Evolutionary conservation across 1,140 invertebrate genomes (phyloP).

Genomic region (Coboldia fuscipes): DNA sequence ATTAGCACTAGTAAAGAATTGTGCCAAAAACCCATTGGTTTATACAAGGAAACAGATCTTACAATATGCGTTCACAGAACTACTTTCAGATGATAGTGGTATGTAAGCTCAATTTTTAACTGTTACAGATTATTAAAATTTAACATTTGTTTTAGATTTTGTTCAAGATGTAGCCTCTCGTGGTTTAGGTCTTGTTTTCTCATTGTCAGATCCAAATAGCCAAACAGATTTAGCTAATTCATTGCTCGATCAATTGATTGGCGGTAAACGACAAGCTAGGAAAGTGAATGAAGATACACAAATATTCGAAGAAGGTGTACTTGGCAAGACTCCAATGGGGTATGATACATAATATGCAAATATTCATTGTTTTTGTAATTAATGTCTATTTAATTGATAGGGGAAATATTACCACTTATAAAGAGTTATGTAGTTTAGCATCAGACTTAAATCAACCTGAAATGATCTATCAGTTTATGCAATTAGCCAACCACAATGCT

Average conservation of each 20-base stretch:
- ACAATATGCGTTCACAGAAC: conserved; percentile 70
- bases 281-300: conserved; percentile 63
- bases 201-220: conserved; percentile 47
- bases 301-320: conserved; percentile 68
- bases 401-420: conserved; percentile 73
- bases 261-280: conserved; percentile 48
- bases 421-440: conserved; percentile 79
- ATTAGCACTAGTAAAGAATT: conserved; percentile 59
- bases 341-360: too few species aligned
- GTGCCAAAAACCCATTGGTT: conserved; percentile 41
- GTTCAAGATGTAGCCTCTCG: conserved; percentile 84
- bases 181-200: conserved; percentile 70
- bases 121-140: conserved; percentile 4
- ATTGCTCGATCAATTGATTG: conserved; percentile 63
- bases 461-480: conserved; percentile 87
- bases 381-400: conserved; percentile 20
- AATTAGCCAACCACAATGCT: conserved; percentile 81
- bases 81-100: conserved; percentile 77
- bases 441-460: conserved; percentile 88
- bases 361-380: neutral
- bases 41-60: conserved; percentile 39
- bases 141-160: conserved; percentile 32
- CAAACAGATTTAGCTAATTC: conserved; percentile 48
- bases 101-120: too few species aligned
- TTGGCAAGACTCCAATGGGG: conserved; percentile 70